Conservation (phyloP, 2,888 invertebrate species). For the Brenthis ino region DNA sequence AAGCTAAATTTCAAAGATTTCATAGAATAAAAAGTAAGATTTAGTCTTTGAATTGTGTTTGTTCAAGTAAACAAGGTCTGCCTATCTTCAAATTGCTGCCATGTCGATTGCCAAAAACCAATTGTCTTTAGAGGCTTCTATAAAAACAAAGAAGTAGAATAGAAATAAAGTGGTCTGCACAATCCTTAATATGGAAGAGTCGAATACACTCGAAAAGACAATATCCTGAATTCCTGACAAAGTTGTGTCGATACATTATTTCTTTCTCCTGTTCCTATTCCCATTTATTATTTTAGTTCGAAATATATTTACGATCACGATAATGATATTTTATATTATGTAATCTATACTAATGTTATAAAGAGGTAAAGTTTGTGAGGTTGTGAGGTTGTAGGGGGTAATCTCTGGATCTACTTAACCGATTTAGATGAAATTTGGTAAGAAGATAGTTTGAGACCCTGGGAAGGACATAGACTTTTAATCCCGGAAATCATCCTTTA, state of each 20-base stretch:
- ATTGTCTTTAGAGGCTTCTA: neutral
- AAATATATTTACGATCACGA: neutral
- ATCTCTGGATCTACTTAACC: too few relatives aligned
- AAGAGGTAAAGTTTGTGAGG: too few relatives aligned
- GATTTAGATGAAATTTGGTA: too few relatives aligned
- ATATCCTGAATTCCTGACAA: constrained; percentile 11
- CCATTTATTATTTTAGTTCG: neutral
- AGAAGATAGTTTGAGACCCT: too few relatives aligned
- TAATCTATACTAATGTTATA: too few relatives aligned
- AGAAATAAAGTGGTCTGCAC: constrained; percentile 12
- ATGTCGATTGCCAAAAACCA: neutral
- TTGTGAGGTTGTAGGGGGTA: too few relatives aligned
- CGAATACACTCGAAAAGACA: constrained; percentile 14
- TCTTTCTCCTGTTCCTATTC: constrained; percentile 4
- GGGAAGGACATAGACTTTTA: too few relatives aligned
- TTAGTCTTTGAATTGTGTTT: too few relatives aligned
- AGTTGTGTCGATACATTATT: constrained; percentile 10
- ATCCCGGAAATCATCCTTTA: too few relatives aligned
- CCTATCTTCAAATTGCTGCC: neutral
- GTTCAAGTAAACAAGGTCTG: too few relatives aligned
- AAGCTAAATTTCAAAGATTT: too few relatives aligned
- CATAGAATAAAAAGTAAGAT: too few relatives aligned
- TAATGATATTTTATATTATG: neutral
- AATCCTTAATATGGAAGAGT: constrained; percentile 10
- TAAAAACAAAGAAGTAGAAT: constrained; percentile 4